phyloP scores from a whole-genome alignment of 2,797 vertebrate species.

The Euthynnus affinis region DNA sequence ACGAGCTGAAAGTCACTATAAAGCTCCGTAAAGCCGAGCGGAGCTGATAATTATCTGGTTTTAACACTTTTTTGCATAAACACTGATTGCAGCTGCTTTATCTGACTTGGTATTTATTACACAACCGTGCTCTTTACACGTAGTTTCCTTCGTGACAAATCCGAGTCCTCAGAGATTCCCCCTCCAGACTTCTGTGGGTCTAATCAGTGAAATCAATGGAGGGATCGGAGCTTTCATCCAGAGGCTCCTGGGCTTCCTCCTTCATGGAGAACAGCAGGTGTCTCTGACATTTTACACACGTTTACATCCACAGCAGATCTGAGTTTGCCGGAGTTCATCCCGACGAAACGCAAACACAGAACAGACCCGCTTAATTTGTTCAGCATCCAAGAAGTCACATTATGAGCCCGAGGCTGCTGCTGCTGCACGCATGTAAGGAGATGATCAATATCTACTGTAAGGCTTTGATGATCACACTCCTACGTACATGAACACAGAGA shows the following conservation, averaged over 20 bases:
- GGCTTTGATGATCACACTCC: constrained; percentile 50
- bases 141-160: neutral
- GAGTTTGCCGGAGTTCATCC: neutral
- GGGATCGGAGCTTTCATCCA: constrained; percentile 1
- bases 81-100: no score
- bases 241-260: neutral
- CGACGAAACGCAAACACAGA: constrained; percentile 1
- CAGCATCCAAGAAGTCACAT: constrained; percentile 32
- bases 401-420: constrained; percentile 30
- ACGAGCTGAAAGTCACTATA: no score
- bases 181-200: constrained; percentile 7
- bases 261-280: neutral
- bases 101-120: no score
- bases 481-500: neutral
- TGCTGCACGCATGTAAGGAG: neutral
- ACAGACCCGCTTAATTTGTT: constrained; percentile 27
- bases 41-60: no score
- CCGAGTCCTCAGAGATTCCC: neutral
- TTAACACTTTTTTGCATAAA: no score
- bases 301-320: fast-evolving
- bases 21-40: no score
- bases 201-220: constrained; percentile 25
- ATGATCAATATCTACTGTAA: constrained; percentile 42
- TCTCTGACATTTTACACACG: constrained; percentile 13
- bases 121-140: no score